Evolutionary conservation across 1,140 invertebrate genomes (phyloP).

Genomic region (Dufourea novaeangliae): DNA sequence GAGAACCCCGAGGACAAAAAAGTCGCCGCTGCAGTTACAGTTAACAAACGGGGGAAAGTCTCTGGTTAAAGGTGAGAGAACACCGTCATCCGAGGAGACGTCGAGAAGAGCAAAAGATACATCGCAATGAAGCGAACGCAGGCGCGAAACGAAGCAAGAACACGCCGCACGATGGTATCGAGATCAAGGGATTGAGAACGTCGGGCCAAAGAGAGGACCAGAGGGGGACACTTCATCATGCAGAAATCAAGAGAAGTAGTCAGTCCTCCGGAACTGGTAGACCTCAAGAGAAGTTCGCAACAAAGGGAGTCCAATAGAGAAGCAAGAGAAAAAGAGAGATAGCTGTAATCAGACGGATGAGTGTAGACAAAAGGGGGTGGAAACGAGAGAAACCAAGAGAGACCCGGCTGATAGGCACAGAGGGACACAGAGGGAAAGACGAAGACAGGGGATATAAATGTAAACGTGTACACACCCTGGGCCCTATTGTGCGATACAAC

Average conservation of each 20-base stretch:
- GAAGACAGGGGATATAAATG: conserved; percentile 3
- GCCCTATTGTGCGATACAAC: conserved; percentile 46
- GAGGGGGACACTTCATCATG: conserved; percentile 1
- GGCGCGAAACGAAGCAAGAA: background rate
- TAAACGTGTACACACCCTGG: conserved; percentile 10
- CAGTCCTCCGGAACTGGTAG: background rate
- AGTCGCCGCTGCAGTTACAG: too few species aligned
- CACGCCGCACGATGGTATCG: background rate
- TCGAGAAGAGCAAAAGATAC: too few species aligned
- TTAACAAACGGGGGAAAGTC: too few species aligned
- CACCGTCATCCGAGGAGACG: too few species aligned
- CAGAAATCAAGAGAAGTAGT: conserved; percentile 25
- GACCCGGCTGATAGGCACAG: background rate
- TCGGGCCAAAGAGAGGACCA: background rate
- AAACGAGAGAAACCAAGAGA: background rate
- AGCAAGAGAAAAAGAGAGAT: background rate
- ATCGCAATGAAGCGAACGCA: too few species aligned
- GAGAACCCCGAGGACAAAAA: too few species aligned
- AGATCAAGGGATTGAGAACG: background rate
- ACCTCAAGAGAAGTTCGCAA: background rate
- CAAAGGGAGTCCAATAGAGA: background rate
- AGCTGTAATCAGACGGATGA: background rate
- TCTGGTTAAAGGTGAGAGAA: too few species aligned
- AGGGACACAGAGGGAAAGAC: background rate
- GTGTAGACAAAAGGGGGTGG: background rate